Evolutionary conservation across 2,113 vertebrate species (phyloP).

Genomic region (Bufo gargarizans): DNA sequence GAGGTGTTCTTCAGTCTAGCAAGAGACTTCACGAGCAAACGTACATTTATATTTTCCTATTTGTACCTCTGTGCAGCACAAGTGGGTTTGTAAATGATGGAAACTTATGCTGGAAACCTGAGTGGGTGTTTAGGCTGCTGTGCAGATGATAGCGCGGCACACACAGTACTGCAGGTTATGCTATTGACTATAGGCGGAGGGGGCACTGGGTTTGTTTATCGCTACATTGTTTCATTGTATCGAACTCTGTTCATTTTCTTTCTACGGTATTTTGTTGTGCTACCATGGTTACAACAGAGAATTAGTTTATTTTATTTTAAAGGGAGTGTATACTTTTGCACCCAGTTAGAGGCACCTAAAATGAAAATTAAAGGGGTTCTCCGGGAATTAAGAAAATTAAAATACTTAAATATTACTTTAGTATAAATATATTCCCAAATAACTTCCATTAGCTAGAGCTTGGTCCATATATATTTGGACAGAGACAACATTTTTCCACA

Average conservation of each 20-base stretch:
- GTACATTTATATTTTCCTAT: background rate
- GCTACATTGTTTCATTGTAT: background rate
- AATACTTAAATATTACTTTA: no score
- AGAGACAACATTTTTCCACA: no score
- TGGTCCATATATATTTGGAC: no score
- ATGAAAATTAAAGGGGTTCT: no score
- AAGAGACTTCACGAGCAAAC: background rate
- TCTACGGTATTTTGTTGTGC: no score
- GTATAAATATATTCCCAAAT: no score
- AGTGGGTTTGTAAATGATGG: background rate
- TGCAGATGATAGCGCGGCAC: background rate
- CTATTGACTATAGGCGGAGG: background rate
- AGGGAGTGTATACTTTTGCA: no score
- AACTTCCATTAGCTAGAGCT: no score
- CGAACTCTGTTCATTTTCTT: background rate
- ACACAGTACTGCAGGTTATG: background rate
- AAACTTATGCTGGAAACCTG: background rate
- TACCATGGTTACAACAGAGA: no score
- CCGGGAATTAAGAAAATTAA: no score
- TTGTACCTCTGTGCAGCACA: background rate
- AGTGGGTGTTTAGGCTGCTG: conserved; percentile 15
- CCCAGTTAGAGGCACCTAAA: no score
- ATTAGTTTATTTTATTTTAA: no score
- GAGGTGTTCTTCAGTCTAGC: background rate
- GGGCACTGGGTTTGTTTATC: background rate